phyloP scores from a whole-genome alignment of 2,797 vertebrate species.

The Mormyrops boulengeri region DNA sequence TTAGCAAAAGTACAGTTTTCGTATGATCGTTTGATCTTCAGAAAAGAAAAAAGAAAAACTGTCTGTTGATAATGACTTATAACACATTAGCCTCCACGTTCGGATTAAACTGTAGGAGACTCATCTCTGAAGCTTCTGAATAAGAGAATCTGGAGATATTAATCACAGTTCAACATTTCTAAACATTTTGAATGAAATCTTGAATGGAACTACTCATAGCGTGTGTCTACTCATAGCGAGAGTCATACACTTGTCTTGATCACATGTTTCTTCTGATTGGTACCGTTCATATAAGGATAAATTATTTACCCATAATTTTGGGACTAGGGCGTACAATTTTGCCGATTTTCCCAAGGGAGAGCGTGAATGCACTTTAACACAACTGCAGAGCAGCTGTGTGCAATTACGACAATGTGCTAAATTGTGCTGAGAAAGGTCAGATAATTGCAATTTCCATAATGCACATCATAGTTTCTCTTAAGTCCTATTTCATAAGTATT shows the following conservation, averaged over 20 bases:
- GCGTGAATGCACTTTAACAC: not conserved
- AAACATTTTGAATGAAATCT: not conserved
- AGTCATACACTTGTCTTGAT: not conserved
- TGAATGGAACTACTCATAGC: not conserved
- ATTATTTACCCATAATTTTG: not conserved
- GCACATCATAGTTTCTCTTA: not conserved
- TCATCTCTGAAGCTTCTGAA: not conserved
- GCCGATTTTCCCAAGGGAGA: not conserved
- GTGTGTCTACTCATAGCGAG: not conserved
- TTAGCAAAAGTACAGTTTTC: not conserved
- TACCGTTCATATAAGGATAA: not conserved
- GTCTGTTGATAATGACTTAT: not conserved
- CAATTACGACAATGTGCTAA: not conserved
- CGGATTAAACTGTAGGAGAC: not conserved
- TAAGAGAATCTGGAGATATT: not conserved
- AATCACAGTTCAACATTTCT: not conserved
- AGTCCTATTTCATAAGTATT: not conserved
- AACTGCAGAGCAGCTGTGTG: not conserved
- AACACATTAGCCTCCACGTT: not conserved
- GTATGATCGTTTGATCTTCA: not conserved
- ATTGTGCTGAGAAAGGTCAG: slow-evolving; percentile 6
- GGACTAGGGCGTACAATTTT: not conserved
- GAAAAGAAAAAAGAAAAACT: not conserved
- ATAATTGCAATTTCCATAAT: slow-evolving; percentile 11
- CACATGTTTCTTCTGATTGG: not conserved